phyloP scores from a whole-genome alignment of 2,113 vertebrate species.

The Onychostoma macrolepis region DNA sequence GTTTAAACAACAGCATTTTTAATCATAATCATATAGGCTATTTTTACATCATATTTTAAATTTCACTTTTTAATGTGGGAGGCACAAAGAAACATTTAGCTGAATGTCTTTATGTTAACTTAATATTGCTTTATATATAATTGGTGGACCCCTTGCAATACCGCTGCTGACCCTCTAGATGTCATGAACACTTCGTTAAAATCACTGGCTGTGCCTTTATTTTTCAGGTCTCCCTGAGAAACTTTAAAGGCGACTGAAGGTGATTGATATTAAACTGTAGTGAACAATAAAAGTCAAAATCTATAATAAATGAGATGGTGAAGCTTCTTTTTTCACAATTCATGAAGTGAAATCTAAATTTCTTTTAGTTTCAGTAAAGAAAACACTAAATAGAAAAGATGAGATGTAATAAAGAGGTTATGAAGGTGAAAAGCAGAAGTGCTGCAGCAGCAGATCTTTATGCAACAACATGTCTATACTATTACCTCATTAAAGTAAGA shows the following conservation, averaged over 20 bases:
- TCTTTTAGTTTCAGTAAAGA: no score
- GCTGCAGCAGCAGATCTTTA: neutral
- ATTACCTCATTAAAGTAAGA: neutral
- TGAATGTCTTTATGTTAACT: no score
- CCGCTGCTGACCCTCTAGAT: neutral
- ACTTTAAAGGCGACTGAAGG: neutral
- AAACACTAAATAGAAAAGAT: no score
- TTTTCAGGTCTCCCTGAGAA: neutral
- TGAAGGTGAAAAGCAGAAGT: neutral
- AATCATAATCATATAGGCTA: no score
- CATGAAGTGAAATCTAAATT: no score
- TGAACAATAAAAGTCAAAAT: neutral
- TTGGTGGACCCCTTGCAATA: neutral
- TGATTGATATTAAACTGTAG: neutral
- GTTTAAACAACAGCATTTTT: no score
- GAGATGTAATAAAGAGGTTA: neutral
- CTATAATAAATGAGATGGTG: neutral
- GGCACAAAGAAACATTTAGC: neutral
- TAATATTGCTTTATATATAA: neutral
- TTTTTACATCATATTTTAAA: neutral
- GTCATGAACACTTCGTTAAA: slow-evolving; percentile 10
- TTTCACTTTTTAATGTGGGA: neutral
- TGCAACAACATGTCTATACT: neutral
- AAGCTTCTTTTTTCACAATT: neutral
- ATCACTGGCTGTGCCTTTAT: neutral